Conservation (phyloP, 2,113 vertebrate genomes). For the Megaleporinus macrocephalus region DNA sequence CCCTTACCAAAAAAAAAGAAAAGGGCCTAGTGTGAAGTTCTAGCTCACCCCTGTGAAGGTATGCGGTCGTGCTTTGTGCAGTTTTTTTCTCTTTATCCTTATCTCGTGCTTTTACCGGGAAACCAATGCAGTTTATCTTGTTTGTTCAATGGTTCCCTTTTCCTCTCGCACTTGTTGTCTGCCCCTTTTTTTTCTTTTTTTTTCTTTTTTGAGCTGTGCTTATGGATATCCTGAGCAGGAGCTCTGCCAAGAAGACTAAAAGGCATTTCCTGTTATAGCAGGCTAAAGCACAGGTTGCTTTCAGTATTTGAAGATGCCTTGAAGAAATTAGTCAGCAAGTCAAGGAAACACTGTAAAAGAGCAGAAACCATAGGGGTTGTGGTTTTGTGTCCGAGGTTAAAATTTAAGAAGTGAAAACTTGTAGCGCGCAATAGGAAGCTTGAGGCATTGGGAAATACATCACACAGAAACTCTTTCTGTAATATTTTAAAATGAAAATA, state of each 20-base stretch:
- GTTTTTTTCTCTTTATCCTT: no score
- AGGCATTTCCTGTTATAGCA: neutral
- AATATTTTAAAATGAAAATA: no score
- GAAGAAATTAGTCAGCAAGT: neutral
- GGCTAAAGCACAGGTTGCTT: neutral
- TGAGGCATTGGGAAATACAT: no score
- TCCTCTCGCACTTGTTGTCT: neutral
- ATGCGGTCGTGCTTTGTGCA: no score
- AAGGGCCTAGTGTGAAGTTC: no score
- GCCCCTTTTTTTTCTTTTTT: no score
- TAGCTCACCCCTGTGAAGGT: no score
- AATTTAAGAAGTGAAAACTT: constrained; percentile 8
- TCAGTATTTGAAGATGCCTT: neutral
- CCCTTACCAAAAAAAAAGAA: neutral
- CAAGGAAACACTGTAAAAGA: neutral
- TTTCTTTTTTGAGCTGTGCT: neutral
- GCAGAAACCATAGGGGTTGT: neutral
- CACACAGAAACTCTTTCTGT: no score
- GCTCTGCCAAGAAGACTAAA: neutral
- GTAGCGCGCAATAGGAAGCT: no score
- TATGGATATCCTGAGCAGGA: neutral
- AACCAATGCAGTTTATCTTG: neutral
- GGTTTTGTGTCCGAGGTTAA: neutral
- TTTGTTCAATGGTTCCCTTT: neutral
- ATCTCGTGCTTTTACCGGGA: neutral